Base-by-base conservation (phyloP, 2,113 vertebrate species). In the Mola mola region DNA sequence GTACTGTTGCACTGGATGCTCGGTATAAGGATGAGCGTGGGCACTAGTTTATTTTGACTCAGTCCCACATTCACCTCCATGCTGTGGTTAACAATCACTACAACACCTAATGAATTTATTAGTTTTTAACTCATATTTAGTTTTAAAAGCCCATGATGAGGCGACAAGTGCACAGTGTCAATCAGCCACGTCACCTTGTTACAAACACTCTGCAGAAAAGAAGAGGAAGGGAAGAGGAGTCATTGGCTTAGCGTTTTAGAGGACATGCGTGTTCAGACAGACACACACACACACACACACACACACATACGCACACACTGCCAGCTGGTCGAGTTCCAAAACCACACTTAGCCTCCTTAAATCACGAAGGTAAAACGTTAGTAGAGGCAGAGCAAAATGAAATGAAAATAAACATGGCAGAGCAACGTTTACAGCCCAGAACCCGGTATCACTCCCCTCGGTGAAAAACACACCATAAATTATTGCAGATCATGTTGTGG, bases 321-420 rank as follows among this genome's bases (percentile, higher is more conserved):
- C 68, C 77, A 86, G 63, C 66, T 86, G 82, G 86, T 86, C 52
- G 36, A 25, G 5, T 65, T 85, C 87, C 87, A 86, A 64, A 71
- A 66, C 64, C 70, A 70, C 81, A 71, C 75, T 68, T n/a, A 69
- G 66, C 66, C 78, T 85, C 65, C 59, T 81, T 88, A 88, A 88
- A 88, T 88, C 87, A 88, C 76, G 22, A 65, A 78, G 77, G 80
- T 77, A 82, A 88, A 85, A 80, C 83, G 82, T 88, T 85, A 78
- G 79, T 85, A 80, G 72, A 85, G 82, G 78, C 82, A 81, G 82
- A 83, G 83, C 74, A 68, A 85, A 88, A 84, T 80, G 76, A 87
- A 87, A 85, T 82, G 81, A 87, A 87, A 87, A 88, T 84, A 88
- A 88, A 87, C 84, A 88, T 78, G 78, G 82, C 79, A 78, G 76